Evolutionary conservation across 2,113 vertebrate species (phyloP).

Genomic region (Rhadina sibilatrix): DNA sequence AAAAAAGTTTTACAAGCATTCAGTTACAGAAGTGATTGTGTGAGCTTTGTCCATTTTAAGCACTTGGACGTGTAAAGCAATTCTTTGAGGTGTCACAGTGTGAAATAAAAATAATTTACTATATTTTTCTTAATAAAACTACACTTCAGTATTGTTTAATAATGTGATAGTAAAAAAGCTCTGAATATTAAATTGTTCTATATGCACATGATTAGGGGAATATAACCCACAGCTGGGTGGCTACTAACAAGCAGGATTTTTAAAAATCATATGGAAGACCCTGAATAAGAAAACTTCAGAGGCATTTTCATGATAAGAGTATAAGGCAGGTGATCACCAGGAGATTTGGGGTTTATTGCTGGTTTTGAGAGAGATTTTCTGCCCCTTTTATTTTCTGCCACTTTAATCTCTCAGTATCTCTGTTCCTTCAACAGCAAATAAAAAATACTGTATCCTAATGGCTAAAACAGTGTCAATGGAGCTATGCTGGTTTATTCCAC

Average conservation of each 20-base stretch:
- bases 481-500: neutral
- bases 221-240: neutral
- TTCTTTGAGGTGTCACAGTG: neutral
- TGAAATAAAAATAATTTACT: neutral
- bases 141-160: neutral
- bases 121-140: neutral
- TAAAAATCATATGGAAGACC: neutral
- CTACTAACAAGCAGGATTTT: neutral
- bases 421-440: neutral
- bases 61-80: neutral
- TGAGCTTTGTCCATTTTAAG: neutral
- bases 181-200: neutral
- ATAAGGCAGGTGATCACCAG: neutral
- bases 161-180: neutral
- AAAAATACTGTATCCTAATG: neutral
- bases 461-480: neutral
- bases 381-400: neutral
- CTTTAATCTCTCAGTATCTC: neutral
- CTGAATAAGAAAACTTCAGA: neutral
- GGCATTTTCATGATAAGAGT: neutral
- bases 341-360: neutral
- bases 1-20: neutral
- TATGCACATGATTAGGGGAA: neutral
- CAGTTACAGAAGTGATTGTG: neutral
- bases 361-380: neutral